A percentile compares a stretch with the other conserved stretches of the same genome.
Conservation (phyloP, 2,113 vertebrate genomes). For the Siphamia tubifer region DNA sequence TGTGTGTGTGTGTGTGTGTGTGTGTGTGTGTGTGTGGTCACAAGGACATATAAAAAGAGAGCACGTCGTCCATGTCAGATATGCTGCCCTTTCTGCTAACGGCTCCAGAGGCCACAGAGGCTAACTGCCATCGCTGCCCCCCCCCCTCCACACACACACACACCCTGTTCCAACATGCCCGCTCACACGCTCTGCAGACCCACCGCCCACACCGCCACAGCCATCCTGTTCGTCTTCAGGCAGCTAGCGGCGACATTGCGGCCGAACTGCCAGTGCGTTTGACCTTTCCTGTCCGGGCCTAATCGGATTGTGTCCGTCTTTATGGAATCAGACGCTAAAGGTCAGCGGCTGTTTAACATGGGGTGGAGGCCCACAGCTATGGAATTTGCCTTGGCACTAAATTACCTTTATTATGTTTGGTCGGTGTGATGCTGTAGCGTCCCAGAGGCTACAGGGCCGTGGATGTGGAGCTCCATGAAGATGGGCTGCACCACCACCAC, state of each 20-base stretch:
- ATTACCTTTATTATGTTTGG: slow-evolving; percentile 96
- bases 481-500: slow-evolving; percentile 25
- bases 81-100: slow-evolving; percentile 80
- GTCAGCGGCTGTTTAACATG: slow-evolving; percentile 94
- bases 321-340: slow-evolving; percentile 97
- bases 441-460: slow-evolving; percentile 43
- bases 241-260: slow-evolving; percentile 83
- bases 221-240: slow-evolving; percentile 49
- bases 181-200: not conserved
- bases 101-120: slow-evolving; percentile 76
- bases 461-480: slow-evolving; percentile 46
- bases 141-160: slow-evolving; percentile 15
- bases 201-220: slow-evolving; percentile 5
- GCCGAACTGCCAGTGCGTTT: slow-evolving; percentile 89
- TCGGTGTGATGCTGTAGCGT: slow-evolving; percentile 61
- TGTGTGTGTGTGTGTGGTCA: slow-evolving; percentile 31
- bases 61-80: slow-evolving; percentile 68
- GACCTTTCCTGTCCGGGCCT: slow-evolving; percentile 94
- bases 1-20: slow-evolving; percentile 2
- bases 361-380: slow-evolving; percentile 88
- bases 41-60: slow-evolving; percentile 68
- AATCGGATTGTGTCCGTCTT: slow-evolving; percentile 95
- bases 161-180: slow-evolving; percentile 9
- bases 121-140: slow-evolving; percentile 69
- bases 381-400: slow-evolving; percentile 95